These are phyloP conservation scores for Chelidonichthys spinosus DNA, from an alignment of 2,797 vertebrate species.

Conservation along the genomic window DNA sequence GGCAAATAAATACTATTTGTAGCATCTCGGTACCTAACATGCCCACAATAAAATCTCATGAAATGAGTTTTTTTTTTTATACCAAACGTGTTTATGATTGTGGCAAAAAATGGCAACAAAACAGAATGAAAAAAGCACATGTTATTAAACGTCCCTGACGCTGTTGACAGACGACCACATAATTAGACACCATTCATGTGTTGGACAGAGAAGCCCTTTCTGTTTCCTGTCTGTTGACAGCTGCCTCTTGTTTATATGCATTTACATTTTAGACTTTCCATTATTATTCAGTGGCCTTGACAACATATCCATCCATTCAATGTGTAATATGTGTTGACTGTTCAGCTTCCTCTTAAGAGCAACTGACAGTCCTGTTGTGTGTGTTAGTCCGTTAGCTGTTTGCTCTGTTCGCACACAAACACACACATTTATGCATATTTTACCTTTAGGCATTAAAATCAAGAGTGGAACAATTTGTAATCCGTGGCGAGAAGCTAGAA, in stretches of 20 bases:
- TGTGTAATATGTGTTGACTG: too few relatives aligned
- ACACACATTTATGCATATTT: too few relatives aligned
- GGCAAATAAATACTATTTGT: not conserved
- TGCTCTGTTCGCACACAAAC: not conserved
- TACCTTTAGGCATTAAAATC: too few relatives aligned
- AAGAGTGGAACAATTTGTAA: not conserved
- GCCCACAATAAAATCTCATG: not conserved
- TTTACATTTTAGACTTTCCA: slow-evolving; percentile 27
- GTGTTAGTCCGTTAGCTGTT: not conserved
- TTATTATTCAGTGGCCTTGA: slow-evolving; percentile 13
- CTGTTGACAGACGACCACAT: slow-evolving; percentile 19
- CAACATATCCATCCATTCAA: not conserved
- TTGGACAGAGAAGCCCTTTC: slow-evolving; percentile 14
- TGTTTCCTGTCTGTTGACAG: slow-evolving; percentile 34
- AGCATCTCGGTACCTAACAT: not conserved
- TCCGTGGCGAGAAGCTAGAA: not conserved
- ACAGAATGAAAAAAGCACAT: not conserved
- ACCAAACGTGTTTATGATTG: not conserved
- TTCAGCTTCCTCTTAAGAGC: not conserved
- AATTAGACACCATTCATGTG: slow-evolving; percentile 25
- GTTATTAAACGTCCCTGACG: slow-evolving; percentile 21
- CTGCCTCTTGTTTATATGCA: slow-evolving; percentile 45
- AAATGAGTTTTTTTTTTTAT: not conserved
- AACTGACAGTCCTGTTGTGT: not conserved
- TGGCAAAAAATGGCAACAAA: not conserved